Base-by-base conservation (phyloP, 2,113 vertebrate species). In the Melanostigma gelatinosum region DNA sequence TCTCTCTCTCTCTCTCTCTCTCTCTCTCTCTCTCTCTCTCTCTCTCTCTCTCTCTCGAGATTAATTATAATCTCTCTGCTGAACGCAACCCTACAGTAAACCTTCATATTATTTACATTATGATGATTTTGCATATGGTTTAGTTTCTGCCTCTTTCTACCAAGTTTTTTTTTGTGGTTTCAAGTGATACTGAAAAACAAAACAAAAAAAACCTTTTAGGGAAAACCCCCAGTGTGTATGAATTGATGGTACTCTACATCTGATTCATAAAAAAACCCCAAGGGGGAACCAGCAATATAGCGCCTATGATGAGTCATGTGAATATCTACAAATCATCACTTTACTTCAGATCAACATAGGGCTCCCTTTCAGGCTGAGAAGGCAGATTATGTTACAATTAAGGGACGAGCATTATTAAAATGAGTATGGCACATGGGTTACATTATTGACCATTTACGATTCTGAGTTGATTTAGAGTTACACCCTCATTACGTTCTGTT, bases 61-160 rank as follows among this genome's bases (percentile, higher is more conserved):
- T 87, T 88, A 73, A 42, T 80, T 52, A 38, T 38, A 15, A 65
- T 77, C 76, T 64, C n/a, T 65, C 42, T 55, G 12, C 44, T 42
- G 42, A 18, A 34, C 36, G 44, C 72, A 58, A 77, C 27, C n/a
- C 8, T 9, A 18, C 6, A 24, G n/a, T 36, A 20, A 57, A 55
- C 54, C 54, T 73, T 65, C 64, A 22, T 63, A 15, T 48, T n/a
- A 22, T 2, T 13, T 61, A 44, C 44, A 63, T 4, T 29, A 15
- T 42, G 6, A 61, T 65, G 15, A 5, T 8, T 27, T 34, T 13
- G 32, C 4, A 63, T 24, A 18, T 16, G 3, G 3, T 63, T 62
- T 50, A 1, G 11, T 76, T 70, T 42, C n/a, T 38, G 57, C 6
- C 4, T 15, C 8, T 48, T 62, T 58, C 13, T 36, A 0, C 15